These are phyloP conservation scores for Meriones psammophilus DNA, from an alignment of 2,797 vertebrate genomes.

Conservation along the genomic window DNA sequence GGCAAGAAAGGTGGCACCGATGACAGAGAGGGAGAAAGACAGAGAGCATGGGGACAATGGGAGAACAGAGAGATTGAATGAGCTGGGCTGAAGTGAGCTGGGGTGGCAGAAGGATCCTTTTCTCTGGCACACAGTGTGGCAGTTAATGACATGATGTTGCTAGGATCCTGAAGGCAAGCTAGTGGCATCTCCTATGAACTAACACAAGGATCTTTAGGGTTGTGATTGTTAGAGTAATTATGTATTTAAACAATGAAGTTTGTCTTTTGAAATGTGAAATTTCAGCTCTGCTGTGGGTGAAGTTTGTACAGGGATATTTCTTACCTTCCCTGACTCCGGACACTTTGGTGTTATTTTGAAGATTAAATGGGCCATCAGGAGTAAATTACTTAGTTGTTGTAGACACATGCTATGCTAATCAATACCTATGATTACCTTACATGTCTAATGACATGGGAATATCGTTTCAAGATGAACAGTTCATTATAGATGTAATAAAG, in stretches of 20 bases:
- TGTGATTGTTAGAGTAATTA: slow-evolving; percentile 22
- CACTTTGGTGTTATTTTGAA: not conserved
- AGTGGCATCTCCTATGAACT: too few species aligned
- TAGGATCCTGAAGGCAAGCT: too few species aligned
- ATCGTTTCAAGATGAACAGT: not conserved
- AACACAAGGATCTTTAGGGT: not conserved
- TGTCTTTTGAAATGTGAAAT: slow-evolving; percentile 11
- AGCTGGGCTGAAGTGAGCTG: too few species aligned
- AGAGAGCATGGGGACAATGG: too few species aligned
- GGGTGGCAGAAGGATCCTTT: too few species aligned
- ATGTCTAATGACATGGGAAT: not conserved
- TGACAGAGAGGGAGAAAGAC: too few species aligned
- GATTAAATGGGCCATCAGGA: not conserved
- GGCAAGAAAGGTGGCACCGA: too few species aligned
- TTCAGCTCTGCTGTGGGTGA: not conserved
- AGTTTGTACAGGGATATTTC: not conserved
- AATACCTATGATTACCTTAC: not conserved
- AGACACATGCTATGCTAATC: not conserved
- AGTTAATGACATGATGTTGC: too few species aligned
- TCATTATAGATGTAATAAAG: slow-evolving; percentile 27
- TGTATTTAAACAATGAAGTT: not conserved
- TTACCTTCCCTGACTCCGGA: not conserved
- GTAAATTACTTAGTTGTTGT: not conserved
- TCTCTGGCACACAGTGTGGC: too few species aligned
- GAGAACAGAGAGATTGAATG: too few species aligned